A percentile compares a stretch with the other conserved stretches of the same genome.
Conservation (phyloP, 1,140 invertebrate species). For the Panagrolaimus sp. region DNA sequence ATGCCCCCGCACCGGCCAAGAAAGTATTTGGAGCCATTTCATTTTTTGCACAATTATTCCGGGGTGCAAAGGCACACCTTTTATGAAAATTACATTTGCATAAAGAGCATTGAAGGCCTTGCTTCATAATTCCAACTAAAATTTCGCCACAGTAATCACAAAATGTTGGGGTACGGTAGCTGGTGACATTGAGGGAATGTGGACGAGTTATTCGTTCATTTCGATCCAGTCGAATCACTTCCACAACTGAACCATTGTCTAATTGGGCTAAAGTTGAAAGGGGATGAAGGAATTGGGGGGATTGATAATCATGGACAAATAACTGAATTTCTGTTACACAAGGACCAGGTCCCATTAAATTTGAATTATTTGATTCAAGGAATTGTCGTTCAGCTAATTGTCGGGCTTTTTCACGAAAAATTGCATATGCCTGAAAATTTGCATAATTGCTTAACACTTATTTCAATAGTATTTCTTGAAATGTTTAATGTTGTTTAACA, state of each 20-base stretch:
- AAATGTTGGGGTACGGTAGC: slow-evolving; percentile 58
- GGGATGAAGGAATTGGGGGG: slow-evolving; percentile 82
- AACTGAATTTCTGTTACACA: slow-evolving; percentile 64
- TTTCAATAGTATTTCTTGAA: too few species aligned
- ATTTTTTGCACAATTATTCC: slow-evolving; percentile 57
- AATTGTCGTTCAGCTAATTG: slow-evolving; percentile 44
- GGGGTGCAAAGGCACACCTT: slow-evolving; percentile 53
- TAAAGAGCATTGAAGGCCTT: slow-evolving; percentile 55
- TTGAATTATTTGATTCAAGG: slow-evolving; percentile 20
- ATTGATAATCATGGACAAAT: slow-evolving; percentile 88
- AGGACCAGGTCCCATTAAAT: neutral
- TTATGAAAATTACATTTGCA: slow-evolving; percentile 60
- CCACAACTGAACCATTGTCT: slow-evolving; percentile 56
- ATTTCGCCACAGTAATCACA: slow-evolving; percentile 60
- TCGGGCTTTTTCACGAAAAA: slow-evolving; percentile 33
- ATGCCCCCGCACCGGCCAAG: slow-evolving; percentile 20
- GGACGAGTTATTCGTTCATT: slow-evolving; percentile 47
- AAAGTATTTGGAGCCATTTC: slow-evolving; percentile 21
- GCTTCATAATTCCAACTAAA: slow-evolving; percentile 56
- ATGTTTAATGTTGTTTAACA: too few species aligned
- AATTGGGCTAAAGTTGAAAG: slow-evolving; percentile 47
- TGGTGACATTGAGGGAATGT: slow-evolving; percentile 42
- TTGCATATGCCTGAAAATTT: slow-evolving; percentile 22
- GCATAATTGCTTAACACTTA: neutral
- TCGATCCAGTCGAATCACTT: slow-evolving; percentile 52